Conservation (phyloP, 2,888 invertebrate species). For the Hesperia comma region DNA sequence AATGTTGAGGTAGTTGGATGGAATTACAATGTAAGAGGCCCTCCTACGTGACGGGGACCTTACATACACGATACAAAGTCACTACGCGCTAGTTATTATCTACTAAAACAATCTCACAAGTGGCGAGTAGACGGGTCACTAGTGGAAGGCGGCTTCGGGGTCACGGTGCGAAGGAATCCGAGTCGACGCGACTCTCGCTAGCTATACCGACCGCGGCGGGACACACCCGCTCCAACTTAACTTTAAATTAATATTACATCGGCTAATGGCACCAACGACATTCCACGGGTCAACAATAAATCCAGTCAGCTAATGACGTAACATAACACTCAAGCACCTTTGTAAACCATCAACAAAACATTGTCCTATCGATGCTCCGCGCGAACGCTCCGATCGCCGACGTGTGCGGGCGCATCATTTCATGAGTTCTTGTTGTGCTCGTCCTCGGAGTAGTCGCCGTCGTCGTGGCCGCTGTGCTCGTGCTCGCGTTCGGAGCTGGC, state of each 20-base stretch:
- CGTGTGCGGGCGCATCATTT: conserved; percentile 55
- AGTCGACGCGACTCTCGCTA: neutral
- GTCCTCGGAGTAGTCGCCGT: conserved; percentile 79
- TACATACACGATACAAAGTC: conserved; percentile 74
- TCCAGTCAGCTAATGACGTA: conserved; percentile 75
- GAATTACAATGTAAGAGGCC: conserved; percentile 82
- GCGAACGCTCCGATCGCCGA: conserved; percentile 54
- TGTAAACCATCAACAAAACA: conserved; percentile 72
- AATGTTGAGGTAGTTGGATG: conserved; percentile 85
- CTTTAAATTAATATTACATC: conserved; percentile 71
- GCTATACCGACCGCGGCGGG: conserved; percentile 16
- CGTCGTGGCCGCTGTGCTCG: conserved; percentile 69
- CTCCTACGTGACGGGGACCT: conserved; percentile 73
- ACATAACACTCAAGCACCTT: conserved; percentile 82
- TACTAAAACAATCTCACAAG: conserved; percentile 69
- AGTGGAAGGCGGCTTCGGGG: conserved; percentile 46
- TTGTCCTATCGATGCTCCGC: conserved; percentile 59
- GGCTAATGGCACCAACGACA: conserved; percentile 81
- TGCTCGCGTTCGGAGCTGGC: conserved; percentile 61
- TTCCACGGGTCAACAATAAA: conserved; percentile 82
- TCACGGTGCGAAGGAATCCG: conserved; percentile 38
- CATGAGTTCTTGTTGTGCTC: conserved; percentile 76
- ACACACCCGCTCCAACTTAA: conserved; percentile 56
- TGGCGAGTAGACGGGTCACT: conserved; percentile 60
- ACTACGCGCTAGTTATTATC: conserved; percentile 73